Conservation (phyloP, 2,113 vertebrate species). For the Danio rerio region DNA sequence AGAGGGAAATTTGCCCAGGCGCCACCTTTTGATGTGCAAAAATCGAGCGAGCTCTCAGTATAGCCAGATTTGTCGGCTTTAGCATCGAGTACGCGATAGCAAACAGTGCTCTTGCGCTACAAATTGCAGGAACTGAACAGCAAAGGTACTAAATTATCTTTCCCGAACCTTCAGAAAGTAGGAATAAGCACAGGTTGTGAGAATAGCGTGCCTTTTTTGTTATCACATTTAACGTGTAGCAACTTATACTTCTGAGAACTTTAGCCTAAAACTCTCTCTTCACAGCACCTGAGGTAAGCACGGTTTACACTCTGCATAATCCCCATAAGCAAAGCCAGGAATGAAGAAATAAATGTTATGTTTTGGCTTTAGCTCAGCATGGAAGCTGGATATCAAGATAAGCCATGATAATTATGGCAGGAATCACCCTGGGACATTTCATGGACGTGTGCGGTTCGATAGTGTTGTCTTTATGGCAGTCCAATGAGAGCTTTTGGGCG, state of each 20-base stretch:
- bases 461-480: conserved; percentile 22
- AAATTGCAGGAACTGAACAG: conserved; percentile 28
- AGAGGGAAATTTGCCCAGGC: conserved; percentile 52
- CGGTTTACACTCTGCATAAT: conserved; percentile 22
- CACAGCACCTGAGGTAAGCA: conserved; percentile 21
- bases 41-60: conserved; percentile 56
- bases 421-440: conserved; percentile 43
- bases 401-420: conserved; percentile 53
- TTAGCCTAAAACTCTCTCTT: too few relatives aligned
- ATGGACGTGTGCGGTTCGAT: conserved; percentile 26
- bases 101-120: conserved; percentile 37
- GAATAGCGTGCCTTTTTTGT: too few relatives aligned
- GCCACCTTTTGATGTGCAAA: conserved; percentile 75
- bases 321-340: conserved; percentile 20
- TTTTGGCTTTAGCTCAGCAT: conserved; percentile 40
- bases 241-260: too few relatives aligned
- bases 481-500: conserved; percentile 23
- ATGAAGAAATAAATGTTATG: too few relatives aligned
- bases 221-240: too few relatives aligned
- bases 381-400: conserved; percentile 48
- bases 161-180: too few relatives aligned
- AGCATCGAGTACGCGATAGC: conserved; percentile 45
- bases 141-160: conserved; percentile 28
- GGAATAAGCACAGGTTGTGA: too few relatives aligned
- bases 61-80: conserved; percentile 60